Percentiles rank a stretch among this genome's conserved stretches.
phyloP scores from a whole-genome alignment of 2,113 vertebrate genomes.

The Neofelis nebulosa region DNA sequence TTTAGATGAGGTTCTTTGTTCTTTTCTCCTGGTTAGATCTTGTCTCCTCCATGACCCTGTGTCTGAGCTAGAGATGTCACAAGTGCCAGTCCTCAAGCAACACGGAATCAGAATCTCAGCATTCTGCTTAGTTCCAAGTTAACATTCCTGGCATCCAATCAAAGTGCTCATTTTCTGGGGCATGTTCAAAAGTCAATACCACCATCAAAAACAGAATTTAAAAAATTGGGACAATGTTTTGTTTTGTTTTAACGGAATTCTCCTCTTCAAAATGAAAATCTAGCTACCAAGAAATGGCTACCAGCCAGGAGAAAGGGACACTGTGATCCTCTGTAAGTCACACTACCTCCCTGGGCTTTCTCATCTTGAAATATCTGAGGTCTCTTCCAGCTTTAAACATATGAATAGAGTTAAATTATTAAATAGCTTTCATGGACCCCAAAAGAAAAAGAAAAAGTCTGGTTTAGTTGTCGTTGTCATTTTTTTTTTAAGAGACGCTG shows the following conservation, averaged over 20 bases:
- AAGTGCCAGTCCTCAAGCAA: not conserved
- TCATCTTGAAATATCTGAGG: constrained; percentile 14
- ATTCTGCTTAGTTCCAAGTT: not conserved
- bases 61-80: not conserved
- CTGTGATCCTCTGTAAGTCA: not conserved
- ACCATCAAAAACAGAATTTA: constrained; percentile 3
- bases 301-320: not conserved
- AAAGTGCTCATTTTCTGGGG: not conserved
- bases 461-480: not conserved
- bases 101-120: not conserved
- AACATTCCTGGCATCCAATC: not conserved
- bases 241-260: not conserved
- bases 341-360: not conserved
- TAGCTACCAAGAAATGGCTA: constrained; percentile 4
- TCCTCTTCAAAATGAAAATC: constrained; percentile 6
- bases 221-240: not conserved
- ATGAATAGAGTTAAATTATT: constrained; percentile 22
- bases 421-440: constrained; percentile 9
- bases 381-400: not conserved
- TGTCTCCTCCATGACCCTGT: not conserved
- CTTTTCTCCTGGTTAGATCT: not conserved
- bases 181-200: constrained; percentile 33
- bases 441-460: constrained; percentile 30
- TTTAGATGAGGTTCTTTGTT: not conserved
- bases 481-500: not conserved